Conservation (phyloP, 2,797 vertebrate species). For the Gadopsis bispinosus region DNA sequence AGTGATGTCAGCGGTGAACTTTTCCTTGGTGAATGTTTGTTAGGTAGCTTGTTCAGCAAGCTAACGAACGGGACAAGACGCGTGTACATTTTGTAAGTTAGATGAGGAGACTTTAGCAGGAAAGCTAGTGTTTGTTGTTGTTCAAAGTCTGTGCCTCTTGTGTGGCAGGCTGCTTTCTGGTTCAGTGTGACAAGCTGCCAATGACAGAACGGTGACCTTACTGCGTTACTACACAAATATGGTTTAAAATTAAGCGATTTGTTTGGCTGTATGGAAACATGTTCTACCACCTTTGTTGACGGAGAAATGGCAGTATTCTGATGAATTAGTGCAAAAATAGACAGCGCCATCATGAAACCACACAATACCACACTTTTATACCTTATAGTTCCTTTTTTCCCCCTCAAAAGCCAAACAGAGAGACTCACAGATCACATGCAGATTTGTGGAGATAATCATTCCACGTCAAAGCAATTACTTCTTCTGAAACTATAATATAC, state of each 20-base stretch:
- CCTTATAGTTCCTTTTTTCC: too few species aligned
- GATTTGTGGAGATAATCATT: too few species aligned
- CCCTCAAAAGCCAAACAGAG: background rate
- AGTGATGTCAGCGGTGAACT: background rate
- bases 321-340: background rate
- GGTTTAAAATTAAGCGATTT: background rate
- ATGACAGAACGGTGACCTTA: background rate
- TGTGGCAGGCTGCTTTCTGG: background rate
- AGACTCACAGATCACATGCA: background rate
- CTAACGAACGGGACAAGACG: background rate
- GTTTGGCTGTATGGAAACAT: background rate
- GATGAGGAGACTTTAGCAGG: background rate
- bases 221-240: constrained; percentile 3
- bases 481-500: constrained; percentile 1
- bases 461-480: background rate
- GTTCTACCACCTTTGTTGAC: background rate
- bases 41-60: background rate
- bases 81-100: background rate
- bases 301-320: background rate
- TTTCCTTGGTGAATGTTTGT: background rate
- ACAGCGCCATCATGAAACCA: background rate
- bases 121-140: background rate
- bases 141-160: background rate
- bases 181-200: background rate
- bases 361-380: too few species aligned